Evolutionary conservation across 2,888 invertebrate genomes (phyloP).

Genomic region (Eupithecia exiguata): DNA sequence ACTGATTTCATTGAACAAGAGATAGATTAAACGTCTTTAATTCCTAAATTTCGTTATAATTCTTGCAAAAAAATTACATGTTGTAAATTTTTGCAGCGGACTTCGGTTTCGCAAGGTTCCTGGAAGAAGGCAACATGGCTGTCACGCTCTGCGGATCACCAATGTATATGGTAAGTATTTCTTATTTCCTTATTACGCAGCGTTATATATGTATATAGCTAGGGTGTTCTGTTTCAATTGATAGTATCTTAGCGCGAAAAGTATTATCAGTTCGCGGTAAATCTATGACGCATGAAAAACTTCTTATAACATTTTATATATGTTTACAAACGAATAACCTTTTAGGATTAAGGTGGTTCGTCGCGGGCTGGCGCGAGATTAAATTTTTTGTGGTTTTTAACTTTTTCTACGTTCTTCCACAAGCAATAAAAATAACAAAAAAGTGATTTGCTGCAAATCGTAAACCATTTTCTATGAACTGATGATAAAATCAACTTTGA

Average conservation of each 20-base stretch:
- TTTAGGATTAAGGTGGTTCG: background rate
- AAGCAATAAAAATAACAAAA: too few relatives aligned
- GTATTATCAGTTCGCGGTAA: slow-evolving; percentile 8
- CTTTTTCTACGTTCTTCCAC: too few relatives aligned
- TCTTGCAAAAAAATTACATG: background rate
- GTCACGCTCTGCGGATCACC: slow-evolving; percentile 99
- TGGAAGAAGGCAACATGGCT: slow-evolving; percentile 99
- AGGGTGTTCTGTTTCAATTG: background rate
- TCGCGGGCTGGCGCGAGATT: too few relatives aligned
- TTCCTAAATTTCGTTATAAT: background rate
- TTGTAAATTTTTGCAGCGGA: slow-evolving; percentile 88
- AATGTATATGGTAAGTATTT: slow-evolving; percentile 96
- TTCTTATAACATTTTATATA: background rate
- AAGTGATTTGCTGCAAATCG: too few relatives aligned
- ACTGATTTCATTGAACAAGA: background rate
- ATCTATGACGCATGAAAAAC: slow-evolving; percentile 8
- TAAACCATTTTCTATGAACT: too few relatives aligned
- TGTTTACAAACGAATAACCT: background rate
- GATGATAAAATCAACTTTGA: too few relatives aligned
- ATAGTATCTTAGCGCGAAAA: background rate
- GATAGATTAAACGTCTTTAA: background rate
- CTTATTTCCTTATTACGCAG: slow-evolving; percentile 14
- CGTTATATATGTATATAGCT: background rate
- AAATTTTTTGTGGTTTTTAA: too few relatives aligned
- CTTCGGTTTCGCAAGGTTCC: slow-evolving; percentile 99